Evolutionary conservation across 64 coral and sea anemone genomes (phyloP), one percentile per base, ranked within the genome.

Genomic region (Actinia equina): DNA sequence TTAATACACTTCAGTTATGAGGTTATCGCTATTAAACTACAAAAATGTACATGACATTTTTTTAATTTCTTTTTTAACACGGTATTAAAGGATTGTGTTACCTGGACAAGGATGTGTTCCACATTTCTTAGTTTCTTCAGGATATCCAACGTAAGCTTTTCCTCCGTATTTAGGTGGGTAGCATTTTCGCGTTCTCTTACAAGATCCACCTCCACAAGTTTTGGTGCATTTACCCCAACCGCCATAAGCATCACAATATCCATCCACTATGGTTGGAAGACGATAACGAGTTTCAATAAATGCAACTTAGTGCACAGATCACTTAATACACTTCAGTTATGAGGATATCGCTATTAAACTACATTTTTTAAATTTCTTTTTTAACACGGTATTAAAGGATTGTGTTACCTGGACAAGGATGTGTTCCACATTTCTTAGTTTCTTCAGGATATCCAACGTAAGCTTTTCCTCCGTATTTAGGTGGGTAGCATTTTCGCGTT

Each of bases 171-270:
- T 79, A 52, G 55, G 84, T 42, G 79, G 77, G 9, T 84, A 84
- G 44, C 82, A 87, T 19, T 84, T 91, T 43, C 89, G 80, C 27
- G 71, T 87, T 23, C 90, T 85, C 44, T 53, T 57, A 37, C 76
- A 43, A 16, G 18, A 0, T 44, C 76, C 76, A 45, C 76, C 76
- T 6, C 61, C 61, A 22, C 61, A 64, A n/a, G 22, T 78, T 17
- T 78, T 78, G 76, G 10, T 30, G 26, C 76, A 78, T 43, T 78
- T 78, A 4, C 27, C 8, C 76, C 76, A 79, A 7, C 76, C 5
- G 2, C 76, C 76, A 65, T 65, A 65, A 4, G 19, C 62, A 20
- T 65, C 5, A 65, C 62, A 65, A 23, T 65, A 65, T 65, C 62
- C 62, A 65, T 60, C 15, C 4, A 60, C 59, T 60, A 19, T 60